Conservation (phyloP, 2,888 invertebrate species). For the Nineta flava region DNA sequence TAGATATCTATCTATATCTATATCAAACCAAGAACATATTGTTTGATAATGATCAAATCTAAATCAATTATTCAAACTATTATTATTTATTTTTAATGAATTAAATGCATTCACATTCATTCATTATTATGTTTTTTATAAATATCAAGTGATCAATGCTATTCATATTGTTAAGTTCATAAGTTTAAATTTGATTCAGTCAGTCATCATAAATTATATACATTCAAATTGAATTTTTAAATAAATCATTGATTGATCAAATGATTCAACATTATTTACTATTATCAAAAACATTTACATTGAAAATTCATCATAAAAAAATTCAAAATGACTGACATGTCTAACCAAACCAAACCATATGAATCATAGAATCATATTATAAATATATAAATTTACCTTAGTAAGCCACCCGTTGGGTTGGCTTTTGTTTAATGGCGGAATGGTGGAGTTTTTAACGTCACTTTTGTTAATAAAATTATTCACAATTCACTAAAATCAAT, state of each 20-base stretch:
- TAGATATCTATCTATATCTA: no score
- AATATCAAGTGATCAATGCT: no score
- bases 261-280: neutral
- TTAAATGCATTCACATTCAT: no score
- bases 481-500: neutral
- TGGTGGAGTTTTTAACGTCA: conserved; percentile 49
- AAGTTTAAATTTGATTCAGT: no score
- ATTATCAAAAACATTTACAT: neutral
- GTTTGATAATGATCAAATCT: no score
- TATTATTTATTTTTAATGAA: no score
- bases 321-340: neutral
- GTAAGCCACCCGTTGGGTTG: conserved; percentile 69
- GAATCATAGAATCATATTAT: conserved; percentile 8
- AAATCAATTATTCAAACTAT: no score
- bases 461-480: conserved; percentile 22
- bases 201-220: no score
- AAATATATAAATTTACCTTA: conserved; percentile 34
- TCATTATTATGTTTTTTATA: no score
- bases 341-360: no score
- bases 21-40: no score
- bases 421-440: conserved; percentile 65
- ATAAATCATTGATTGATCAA: neutral
- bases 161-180: no score
- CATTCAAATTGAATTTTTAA: neutral
- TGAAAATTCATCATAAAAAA: neutral